These are phyloP conservation scores for Odocoileus hemionus DNA, from an alignment of 2,113 vertebrate genomes.

Conservation along the genomic window DNA sequence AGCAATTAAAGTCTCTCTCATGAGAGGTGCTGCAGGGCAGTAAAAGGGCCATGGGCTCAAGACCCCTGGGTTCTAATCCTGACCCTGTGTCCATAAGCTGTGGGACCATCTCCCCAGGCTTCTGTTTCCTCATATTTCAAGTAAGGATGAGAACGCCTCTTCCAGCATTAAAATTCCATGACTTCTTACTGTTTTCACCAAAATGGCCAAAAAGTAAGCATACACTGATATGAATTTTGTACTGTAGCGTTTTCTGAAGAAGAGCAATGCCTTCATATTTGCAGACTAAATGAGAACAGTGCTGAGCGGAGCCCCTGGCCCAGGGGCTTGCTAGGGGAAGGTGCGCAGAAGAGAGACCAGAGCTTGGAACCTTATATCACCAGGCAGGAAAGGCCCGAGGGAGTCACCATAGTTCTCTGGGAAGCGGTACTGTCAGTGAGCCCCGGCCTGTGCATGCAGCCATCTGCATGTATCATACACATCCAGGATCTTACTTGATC, in stretches of 20 bases:
- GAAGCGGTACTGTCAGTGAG: not conserved
- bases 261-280: not conserved
- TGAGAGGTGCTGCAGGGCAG: not conserved
- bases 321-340: not conserved
- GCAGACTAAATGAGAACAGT: not conserved
- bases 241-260: not conserved
- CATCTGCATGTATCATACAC: not conserved
- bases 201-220: not conserved
- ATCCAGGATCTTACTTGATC: not conserved
- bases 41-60: not conserved
- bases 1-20: constrained; percentile 20
- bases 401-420: not conserved
- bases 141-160: not conserved
- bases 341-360: not conserved
- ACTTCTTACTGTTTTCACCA: constrained; percentile 1
- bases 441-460: fast-evolving
- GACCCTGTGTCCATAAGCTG: not conserved
- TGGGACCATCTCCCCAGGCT: not conserved
- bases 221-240: not conserved
- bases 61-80: not conserved
- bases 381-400: not conserved
- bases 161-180: not conserved
- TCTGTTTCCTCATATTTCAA: constrained; percentile 10
- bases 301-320: not conserved
- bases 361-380: not conserved